Evolutionary conservation across 2,797 vertebrate species (phyloP).

Genomic region (Labroides dimidiatus): DNA sequence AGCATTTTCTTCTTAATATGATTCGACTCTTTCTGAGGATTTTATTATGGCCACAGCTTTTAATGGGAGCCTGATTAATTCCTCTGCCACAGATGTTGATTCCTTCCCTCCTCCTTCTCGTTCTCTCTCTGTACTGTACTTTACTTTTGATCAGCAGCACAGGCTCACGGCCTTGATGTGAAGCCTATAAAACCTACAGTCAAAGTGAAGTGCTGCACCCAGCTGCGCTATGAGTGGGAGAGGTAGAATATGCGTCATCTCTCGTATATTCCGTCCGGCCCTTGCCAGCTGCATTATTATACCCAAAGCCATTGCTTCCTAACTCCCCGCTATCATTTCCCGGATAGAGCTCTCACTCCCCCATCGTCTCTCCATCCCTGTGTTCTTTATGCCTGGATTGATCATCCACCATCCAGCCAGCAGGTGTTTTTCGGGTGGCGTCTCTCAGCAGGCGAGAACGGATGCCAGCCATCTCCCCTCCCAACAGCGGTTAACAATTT

Average conservation of each 20-base stretch:
- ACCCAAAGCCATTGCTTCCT: conserved; percentile 61
- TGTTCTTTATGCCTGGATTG: conserved; percentile 37
- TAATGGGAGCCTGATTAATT: conserved; percentile 81
- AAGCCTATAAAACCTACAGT: conserved; percentile 71
- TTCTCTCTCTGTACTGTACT: conserved; percentile 43
- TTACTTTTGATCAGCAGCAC: conserved; percentile 53
- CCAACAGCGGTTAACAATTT: conserved; percentile 30
- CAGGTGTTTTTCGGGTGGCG: conserved; percentile 66
- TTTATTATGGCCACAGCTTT: conserved; percentile 78
- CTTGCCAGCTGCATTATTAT: conserved; percentile 78
- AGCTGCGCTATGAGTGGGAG: conserved; percentile 66
- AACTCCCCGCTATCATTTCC: conserved; percentile 70
- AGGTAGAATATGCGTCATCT: conserved; percentile 64
- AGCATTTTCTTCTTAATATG: conserved; percentile 73
- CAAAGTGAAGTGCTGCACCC: conserved; percentile 68
- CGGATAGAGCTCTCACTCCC: conserved; percentile 51
- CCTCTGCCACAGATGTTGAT: conserved; percentile 67
- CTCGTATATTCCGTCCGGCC: conserved; percentile 64
- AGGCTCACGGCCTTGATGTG: conserved; percentile 58
- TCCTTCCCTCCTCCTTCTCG: conserved; percentile 26
- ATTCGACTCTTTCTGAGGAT: conserved; percentile 72
- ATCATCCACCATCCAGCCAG: conserved; percentile 61
- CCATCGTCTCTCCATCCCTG: conserved; percentile 41
- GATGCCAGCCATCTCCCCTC: conserved; percentile 46
- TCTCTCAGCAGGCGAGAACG: conserved; percentile 47